A percentile compares a stretch with the other conserved stretches of the same genome.
These are phyloP conservation scores for Cryptoblepharus egeriae DNA, from an alignment of 2,797 vertebrate species.

Conservation along the genomic window DNA sequence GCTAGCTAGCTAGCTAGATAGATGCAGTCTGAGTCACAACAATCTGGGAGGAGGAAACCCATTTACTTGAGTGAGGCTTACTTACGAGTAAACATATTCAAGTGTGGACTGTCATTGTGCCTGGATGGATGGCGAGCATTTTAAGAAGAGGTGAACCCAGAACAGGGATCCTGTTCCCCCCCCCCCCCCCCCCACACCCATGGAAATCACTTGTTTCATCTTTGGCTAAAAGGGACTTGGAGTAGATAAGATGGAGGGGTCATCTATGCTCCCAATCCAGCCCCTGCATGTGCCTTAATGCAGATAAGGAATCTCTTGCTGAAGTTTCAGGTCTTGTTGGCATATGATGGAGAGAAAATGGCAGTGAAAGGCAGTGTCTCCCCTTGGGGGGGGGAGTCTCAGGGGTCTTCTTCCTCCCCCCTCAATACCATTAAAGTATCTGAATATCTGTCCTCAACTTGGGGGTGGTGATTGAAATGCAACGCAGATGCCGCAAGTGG, in stretches of 20 bases:
- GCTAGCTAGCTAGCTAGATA: too few species aligned
- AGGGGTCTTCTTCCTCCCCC: not conserved
- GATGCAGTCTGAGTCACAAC: too few species aligned
- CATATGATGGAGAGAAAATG: conserved; percentile 47
- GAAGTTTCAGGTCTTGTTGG: conserved; percentile 60
- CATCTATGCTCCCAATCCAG: not conserved
- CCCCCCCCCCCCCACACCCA: conserved; percentile 33
- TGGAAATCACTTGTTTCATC: not conserved
- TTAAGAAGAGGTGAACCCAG: not conserved
- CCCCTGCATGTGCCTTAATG: conserved; percentile 14
- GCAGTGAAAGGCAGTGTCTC: conserved; percentile 12
- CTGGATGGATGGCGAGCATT: not conserved
- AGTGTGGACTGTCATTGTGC: too few species aligned
- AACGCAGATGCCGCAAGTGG: not conserved
- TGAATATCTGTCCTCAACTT: conserved; percentile 17
- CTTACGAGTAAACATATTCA: too few species aligned
- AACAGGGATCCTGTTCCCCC: not conserved
- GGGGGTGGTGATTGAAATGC: conserved; percentile 16
- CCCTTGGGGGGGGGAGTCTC: too few species aligned
- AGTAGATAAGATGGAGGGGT: not conserved
- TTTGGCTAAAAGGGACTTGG: not conserved
- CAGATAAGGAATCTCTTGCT: not conserved
- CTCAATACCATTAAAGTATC: not conserved
- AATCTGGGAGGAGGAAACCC: too few species aligned
- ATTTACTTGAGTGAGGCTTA: too few species aligned